Conservation (phyloP, 2,113 vertebrate species). For the Rhea americana region DNA sequence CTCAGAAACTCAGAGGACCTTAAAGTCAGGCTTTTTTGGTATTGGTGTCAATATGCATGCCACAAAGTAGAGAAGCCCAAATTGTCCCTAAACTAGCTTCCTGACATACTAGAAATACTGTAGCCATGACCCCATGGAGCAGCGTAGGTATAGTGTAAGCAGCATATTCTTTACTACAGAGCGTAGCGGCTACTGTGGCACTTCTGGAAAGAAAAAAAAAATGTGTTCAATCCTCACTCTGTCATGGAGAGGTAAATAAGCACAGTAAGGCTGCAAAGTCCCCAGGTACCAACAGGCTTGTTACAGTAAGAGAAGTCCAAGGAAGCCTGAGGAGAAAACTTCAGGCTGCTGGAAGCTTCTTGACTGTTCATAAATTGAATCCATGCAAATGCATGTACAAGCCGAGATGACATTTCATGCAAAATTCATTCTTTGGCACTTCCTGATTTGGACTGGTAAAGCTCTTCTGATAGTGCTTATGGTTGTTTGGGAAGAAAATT, state of each 20-base stretch:
- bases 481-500: conserved; percentile 9
- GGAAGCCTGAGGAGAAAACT: not conserved
- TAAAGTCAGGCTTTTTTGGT: not conserved
- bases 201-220: not conserved
- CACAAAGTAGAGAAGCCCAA: not conserved
- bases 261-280: not conserved
- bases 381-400: not conserved
- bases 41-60: not conserved
- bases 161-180: not conserved
- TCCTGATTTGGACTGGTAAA: not conserved
- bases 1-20: not conserved
- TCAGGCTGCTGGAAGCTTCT: not conserved
- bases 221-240: not conserved
- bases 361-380: not conserved
- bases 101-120: not conserved
- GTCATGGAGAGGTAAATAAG: not conserved
- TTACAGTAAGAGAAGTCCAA: not conserved
- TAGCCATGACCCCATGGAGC: not conserved
- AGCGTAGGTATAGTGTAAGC: not conserved
- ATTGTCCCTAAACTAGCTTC: not conserved
- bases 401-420: not conserved
- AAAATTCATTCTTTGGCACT: not conserved
- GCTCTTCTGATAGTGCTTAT: not conserved
- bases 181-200: not conserved
- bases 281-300: not conserved